phyloP scores from a whole-genome alignment of 2,797 vertebrate genomes.

The Carapus acus region DNA sequence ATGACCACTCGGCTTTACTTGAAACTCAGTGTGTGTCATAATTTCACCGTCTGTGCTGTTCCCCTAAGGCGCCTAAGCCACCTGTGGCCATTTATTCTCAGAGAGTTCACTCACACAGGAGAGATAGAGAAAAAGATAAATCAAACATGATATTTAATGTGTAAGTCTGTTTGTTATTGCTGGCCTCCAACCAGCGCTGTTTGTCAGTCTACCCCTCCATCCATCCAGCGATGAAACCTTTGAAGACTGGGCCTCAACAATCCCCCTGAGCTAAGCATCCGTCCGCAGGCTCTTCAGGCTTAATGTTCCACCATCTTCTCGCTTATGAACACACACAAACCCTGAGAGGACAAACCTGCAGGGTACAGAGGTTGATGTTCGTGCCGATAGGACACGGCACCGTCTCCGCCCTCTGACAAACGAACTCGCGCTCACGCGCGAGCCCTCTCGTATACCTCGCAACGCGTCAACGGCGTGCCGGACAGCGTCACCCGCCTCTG shows the following conservation, averaged over 20 bases:
- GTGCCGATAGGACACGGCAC: constrained; percentile 59
- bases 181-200: background rate
- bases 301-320: constrained; percentile 42
- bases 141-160: constrained; percentile 1
- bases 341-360: constrained; percentile 45
- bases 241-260: constrained; percentile 44
- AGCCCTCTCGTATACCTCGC: constrained; percentile 49
- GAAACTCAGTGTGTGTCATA: constrained; percentile 11
- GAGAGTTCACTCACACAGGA: background rate
- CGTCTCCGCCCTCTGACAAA: constrained; percentile 39
- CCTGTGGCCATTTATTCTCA: constrained; percentile 16
- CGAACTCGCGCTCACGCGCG: constrained; percentile 48
- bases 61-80: constrained; percentile 5
- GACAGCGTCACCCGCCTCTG: constrained; percentile 53
- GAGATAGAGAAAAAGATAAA: background rate
- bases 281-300: constrained; percentile 51
- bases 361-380: constrained; percentile 56
- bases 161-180: background rate
- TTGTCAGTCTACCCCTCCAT: constrained; percentile 15
- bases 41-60: constrained; percentile 17
- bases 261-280: constrained; percentile 42
- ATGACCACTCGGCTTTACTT: constrained; percentile 24
- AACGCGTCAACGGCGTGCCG: constrained; percentile 47
- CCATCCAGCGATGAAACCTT: constrained; percentile 40
- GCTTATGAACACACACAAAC: constrained; percentile 51